phyloP scores from a whole-genome alignment of 23 tunicate species.

The Halocynthia roretzi region DNA sequence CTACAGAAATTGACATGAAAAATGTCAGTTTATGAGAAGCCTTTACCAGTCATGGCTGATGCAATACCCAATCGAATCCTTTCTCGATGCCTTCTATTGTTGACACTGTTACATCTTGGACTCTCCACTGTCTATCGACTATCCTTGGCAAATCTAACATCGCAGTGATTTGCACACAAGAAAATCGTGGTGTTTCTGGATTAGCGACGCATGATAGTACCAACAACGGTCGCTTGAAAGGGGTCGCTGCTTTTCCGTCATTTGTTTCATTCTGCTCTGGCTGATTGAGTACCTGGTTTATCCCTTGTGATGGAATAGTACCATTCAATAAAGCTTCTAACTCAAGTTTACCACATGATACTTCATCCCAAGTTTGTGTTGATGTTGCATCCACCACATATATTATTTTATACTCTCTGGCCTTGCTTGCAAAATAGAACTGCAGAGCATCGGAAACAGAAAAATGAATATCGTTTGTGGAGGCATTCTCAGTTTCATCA shows the following conservation, averaged over 20 bases:
- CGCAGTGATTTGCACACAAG: conserved; percentile 65
- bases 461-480: conserved; percentile 12
- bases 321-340: conserved; percentile 61
- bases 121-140: conserved; percentile 81
- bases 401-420: conserved; percentile 41
- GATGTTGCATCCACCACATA: conserved; percentile 84
- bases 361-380: conserved; percentile 26
- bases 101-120: conserved; percentile 71
- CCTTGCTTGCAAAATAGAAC: conserved; percentile 60
- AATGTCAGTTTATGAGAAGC: background rate
- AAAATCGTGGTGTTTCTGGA: conserved; percentile 7
- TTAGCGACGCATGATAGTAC: conserved; percentile 52
- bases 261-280: background rate
- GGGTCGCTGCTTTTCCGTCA: background rate
- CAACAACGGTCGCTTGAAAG: conserved; percentile 41
- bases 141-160: conserved; percentile 48
- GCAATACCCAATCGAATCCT: conserved; percentile 74
- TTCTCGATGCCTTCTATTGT: conserved; percentile 69
- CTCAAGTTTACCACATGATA: conserved; percentile 53
- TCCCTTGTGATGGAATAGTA: background rate
- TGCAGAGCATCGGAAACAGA: conserved; percentile 44
- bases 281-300: background rate
- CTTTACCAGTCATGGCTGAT: conserved; percentile 20
- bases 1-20: no score
- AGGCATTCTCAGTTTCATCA: background rate